Evolutionary conservation across 2,113 vertebrate genomes (phyloP).

Genomic region (Hydropotes inermis): DNA sequence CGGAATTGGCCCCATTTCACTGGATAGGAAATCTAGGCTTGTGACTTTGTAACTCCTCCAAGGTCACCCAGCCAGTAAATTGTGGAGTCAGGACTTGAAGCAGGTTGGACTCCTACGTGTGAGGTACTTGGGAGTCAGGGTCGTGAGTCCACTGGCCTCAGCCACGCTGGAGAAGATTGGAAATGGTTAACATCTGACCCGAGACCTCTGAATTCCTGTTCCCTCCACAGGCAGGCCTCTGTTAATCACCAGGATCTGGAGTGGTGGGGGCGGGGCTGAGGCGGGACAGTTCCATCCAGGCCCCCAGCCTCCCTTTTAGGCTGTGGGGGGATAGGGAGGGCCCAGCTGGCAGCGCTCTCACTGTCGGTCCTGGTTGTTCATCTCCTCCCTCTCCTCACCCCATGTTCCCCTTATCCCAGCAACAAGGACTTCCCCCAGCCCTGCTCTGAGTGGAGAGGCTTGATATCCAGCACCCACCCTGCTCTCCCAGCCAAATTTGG

Average conservation of each 20-base stretch:
- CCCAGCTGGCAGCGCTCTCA: neutral
- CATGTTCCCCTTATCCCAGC: neutral
- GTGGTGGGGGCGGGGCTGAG: neutral
- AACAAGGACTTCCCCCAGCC: neutral
- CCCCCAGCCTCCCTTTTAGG: neutral
- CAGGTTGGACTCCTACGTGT: neutral
- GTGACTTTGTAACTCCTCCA: conserved; percentile 3
- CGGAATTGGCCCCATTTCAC: conserved; percentile 1
- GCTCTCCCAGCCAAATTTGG: neutral
- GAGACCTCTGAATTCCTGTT: conserved; percentile 46
- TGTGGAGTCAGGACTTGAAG: conserved; percentile 25
- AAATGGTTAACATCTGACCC: conserved; percentile 66
- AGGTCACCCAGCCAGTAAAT: neutral
- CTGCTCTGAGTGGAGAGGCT: neutral
- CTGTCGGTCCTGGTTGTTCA: neutral
- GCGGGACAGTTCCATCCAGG: neutral
- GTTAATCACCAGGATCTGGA: conserved; percentile 45
- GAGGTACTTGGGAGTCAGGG: neutral
- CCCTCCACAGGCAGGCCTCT: conserved; percentile 47
- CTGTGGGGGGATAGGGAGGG: neutral
- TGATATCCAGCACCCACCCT: neutral
- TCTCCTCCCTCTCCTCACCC: neutral
- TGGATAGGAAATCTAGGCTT: conserved; percentile 23
- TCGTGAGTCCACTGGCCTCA: neutral
- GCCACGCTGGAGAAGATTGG: neutral